Base-by-base conservation (phyloP, 2,888 invertebrate genomes). In the Nysson spinosus region DNA sequence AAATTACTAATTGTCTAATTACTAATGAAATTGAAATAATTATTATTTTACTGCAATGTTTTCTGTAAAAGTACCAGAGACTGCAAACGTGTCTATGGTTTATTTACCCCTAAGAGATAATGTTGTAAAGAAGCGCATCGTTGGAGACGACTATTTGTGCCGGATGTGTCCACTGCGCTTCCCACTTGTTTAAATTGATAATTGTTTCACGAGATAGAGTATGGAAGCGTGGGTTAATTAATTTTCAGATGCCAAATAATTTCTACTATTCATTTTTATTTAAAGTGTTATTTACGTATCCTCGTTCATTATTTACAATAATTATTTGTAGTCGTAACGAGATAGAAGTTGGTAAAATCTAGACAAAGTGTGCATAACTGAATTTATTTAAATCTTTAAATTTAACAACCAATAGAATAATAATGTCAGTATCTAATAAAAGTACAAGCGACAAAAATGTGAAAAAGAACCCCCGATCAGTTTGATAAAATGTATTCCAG, bases 81-180 rank as follows among this genome's bases (percentile, higher is more conserved):
- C 35, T 56, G 51, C 17, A 14, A 46, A 55, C 42, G 16, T 63
- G 70, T 75, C 63, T 66, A 40, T 54, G 54, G 62, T 70, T 73
- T 73, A 75, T 73, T 70, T 73, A 75, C 66, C 71, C 63, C 66
- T 22, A 44, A 63, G 56, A 69, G 69, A 73, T 66, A 73, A 46
- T 42, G 35, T 12, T 46, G 56, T 24, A 50, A 51, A 43, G 37
- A 46, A 50, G 30, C 14, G 44, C 30, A 19, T 5, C 47, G 50
- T 7, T 42, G 14, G 35, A 40, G 52, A 37, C 55, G 47, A 65
- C 46, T 74, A 63, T 69, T 69, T 68, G 64, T 68, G 58, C 77
- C 80, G 80, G 80, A 80, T 76, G 71, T 55, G 57, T 42, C 56
- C 66, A 58, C 40, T 66, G 66, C 58, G 69, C 69, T 78, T 80